Conservation (phyloP, 2,113 vertebrate genomes). For the Pionites leucogaster region DNA sequence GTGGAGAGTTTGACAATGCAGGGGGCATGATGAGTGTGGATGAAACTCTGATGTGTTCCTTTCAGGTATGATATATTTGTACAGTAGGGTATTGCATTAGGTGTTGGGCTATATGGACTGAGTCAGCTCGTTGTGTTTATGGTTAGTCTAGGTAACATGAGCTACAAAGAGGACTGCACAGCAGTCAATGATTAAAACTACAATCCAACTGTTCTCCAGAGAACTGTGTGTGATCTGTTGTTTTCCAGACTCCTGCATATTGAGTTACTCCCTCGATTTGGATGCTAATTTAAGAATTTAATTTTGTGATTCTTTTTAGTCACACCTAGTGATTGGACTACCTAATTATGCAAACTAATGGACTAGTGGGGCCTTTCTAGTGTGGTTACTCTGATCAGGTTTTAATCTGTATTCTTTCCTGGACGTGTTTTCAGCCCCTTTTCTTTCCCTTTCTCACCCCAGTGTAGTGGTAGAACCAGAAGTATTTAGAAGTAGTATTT, state of each 20-base stretch:
- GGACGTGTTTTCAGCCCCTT: background rate
- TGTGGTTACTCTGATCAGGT: background rate
- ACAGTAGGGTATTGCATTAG: background rate
- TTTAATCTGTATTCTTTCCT: background rate
- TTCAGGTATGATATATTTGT: slow-evolving; percentile 82
- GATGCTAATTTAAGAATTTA: background rate
- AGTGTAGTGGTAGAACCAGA: background rate
- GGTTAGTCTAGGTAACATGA: background rate
- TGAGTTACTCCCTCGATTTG: background rate
- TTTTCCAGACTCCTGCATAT: background rate
- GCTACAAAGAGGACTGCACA: background rate
- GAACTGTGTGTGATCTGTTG: background rate
- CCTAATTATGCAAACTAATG: background rate
- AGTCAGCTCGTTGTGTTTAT: background rate
- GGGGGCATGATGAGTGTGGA: slow-evolving; percentile 98
- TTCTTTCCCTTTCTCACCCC: background rate
- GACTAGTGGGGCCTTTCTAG: background rate
- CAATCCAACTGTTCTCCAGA: background rate
- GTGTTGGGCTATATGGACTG: background rate
- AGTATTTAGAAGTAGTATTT: background rate
- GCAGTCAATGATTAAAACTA: background rate
- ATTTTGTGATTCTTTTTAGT: background rate
- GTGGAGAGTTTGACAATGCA: slow-evolving; percentile 94
- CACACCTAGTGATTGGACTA: background rate
- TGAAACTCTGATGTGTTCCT: slow-evolving; percentile 96